phyloP scores from a whole-genome alignment of 2,888 invertebrate species.

The Lumbricus terrestris region DNA sequence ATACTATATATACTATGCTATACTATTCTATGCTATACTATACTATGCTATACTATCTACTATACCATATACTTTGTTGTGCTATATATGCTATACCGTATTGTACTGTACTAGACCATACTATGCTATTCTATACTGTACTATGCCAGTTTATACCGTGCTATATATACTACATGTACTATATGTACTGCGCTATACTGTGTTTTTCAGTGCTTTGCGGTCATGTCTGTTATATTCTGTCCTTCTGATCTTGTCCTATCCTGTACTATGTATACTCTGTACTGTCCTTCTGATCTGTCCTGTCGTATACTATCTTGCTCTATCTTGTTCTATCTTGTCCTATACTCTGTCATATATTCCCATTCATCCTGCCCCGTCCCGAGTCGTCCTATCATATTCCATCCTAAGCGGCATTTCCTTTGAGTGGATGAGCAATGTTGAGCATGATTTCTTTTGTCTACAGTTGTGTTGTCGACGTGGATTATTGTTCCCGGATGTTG shows the following conservation, averaged over 20 bases:
- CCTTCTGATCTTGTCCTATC: not conserved
- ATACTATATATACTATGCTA: no score
- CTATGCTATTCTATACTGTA: not conserved
- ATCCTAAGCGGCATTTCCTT: not conserved
- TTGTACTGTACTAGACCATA: not conserved
- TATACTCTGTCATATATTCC: not conserved
- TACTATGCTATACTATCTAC: not conserved
- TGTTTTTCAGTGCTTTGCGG: not conserved
- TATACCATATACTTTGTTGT: not conserved
- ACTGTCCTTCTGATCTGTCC: not conserved
- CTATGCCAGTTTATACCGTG: not conserved
- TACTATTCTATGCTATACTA: not conserved
- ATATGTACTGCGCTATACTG: not conserved
- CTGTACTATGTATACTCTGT: no score
- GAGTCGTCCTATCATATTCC: not conserved
- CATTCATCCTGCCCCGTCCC: not conserved
- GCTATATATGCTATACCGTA: not conserved
- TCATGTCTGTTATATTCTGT: not conserved
- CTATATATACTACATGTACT: no score
- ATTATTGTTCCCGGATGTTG: conserved; percentile 41
- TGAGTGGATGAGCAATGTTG: no score
- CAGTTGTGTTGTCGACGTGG: conserved; percentile 53
- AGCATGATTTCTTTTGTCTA: not conserved
- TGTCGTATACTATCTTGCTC: not conserved
- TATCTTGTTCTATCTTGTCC: not conserved